Evolutionary conservation across 2,888 invertebrate species (phyloP).

Genomic region (Villa cingulata): DNA sequence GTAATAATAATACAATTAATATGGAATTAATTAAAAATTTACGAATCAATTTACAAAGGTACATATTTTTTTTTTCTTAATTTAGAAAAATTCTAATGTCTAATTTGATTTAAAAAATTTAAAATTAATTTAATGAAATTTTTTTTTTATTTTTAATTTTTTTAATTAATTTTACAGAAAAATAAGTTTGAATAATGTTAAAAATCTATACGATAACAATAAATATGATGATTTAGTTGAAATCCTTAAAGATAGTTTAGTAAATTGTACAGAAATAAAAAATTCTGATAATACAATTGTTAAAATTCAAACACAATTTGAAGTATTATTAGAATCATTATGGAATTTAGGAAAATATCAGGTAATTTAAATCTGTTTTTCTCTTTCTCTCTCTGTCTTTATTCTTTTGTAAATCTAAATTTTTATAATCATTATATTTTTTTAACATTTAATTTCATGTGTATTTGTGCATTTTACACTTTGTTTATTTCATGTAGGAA

Average conservation of each 20-base stretch:
- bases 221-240: constrained; percentile 51
- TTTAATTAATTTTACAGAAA: constrained; percentile 34
- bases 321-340: constrained; percentile 49
- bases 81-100: no score
- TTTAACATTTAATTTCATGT: no score
- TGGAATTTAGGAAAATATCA: constrained; percentile 47
- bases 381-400: no score
- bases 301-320: constrained; percentile 21
- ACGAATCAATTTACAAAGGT: constrained; percentile 41
- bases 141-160: neutral
- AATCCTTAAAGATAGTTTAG: constrained; percentile 44
- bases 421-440: no score
- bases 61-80: constrained; percentile 12
- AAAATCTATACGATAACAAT: constrained; percentile 49
- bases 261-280: constrained; percentile 24
- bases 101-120: no score
- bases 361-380: no score
- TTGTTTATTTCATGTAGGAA: constrained; percentile 25
- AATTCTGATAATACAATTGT: constrained; percentile 18
- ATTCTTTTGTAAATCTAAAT: no score
- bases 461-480: neutral
- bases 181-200: constrained; percentile 47
- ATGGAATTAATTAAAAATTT: constrained; percentile 37
- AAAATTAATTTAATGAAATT: constrained; percentile 4
- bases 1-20: constrained; percentile 39